Base-by-base conservation (phyloP, 2,797 vertebrate genomes). In the Falco naumanni region DNA sequence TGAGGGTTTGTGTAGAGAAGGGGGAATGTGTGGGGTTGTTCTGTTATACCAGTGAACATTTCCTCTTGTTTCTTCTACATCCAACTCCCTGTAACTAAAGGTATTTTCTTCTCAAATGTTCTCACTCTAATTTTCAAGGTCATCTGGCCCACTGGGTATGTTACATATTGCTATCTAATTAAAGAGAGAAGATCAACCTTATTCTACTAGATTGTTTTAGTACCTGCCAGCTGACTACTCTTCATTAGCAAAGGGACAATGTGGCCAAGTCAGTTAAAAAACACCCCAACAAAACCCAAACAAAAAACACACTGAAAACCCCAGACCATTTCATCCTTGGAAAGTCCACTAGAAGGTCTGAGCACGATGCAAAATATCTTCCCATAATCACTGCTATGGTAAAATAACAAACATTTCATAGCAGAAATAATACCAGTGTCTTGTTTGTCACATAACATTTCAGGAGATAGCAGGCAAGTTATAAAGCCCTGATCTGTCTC, bases 371-470 rank as follows among this genome's bases (percentile, higher is more conserved):
- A 81, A 59, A 59, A 89, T 59, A n/a, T 78, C 53, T 69, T 92
- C 28, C 51, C 54, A 33, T 82, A 88, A 76, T 65, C 47, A 54
- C 34, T 66, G 9, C 61, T 19, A 13, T n/a, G 31, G 63, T 65
- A 65, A 94, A 95, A 84, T 47, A 90, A 81, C 54, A 95, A 94
- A 86, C 26, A 79, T 84, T 91, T 89, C 85, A 79, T 13, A 90
- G 54, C 69, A 84, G 65, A 84, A 94, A 79, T 90, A 93, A 86
- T 29, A 37, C 39, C 47, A 63, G 41, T 15, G 59, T 31, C 66
- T 69, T 93, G 89, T 94, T 93, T 96, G 93, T 95, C 91, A 90
- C 87, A 76, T 84, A 95, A 91, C 83, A 90, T 96, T 95, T 96
- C 83, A 88, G 93, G 86, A 90, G 91, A 86, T 79, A 89, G 72